Evolutionary conservation across 2,888 invertebrate species (phyloP).

Genomic region (Coelogynopora nodosa): DNA sequence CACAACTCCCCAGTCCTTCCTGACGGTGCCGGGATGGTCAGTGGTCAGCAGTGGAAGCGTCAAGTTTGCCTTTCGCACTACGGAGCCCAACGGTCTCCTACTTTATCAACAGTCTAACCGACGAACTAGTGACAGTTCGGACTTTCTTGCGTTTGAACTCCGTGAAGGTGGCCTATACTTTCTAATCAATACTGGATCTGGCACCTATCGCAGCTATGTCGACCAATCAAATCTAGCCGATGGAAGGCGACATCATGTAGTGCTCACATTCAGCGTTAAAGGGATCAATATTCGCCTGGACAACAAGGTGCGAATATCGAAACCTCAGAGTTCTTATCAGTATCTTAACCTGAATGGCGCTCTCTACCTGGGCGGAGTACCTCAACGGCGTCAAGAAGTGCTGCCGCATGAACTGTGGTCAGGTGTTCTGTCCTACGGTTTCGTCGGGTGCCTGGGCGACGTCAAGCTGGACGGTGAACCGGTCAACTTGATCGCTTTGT

Average conservation of each 20-base stretch:
- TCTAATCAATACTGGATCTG: slow-evolving; percentile 62
- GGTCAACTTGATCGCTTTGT: slow-evolving; percentile 72
- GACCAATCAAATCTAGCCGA: not conserved
- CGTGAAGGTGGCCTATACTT: slow-evolving; percentile 88
- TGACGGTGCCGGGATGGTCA: slow-evolving; percentile 37
- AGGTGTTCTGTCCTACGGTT: slow-evolving; percentile 80
- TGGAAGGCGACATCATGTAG: slow-evolving; percentile 35
- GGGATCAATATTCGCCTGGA: slow-evolving; percentile 19
- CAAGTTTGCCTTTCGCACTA: slow-evolving; percentile 88
- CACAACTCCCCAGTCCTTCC: slow-evolving; percentile 25
- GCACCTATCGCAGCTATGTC: slow-evolving; percentile 27
- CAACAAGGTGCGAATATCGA: not conserved
- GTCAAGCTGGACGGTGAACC: slow-evolving; percentile 38
- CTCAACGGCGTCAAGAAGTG: not conserved
- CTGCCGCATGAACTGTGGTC: slow-evolving; percentile 73
- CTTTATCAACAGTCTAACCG: slow-evolving; percentile 69
- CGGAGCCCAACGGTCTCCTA: slow-evolving; percentile 86
- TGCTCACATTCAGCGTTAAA: slow-evolving; percentile 5
- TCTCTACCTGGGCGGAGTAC: slow-evolving; percentile 38
- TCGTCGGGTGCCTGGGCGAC: slow-evolving; percentile 73
- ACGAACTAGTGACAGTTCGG: slow-evolving; percentile 61
- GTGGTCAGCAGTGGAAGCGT: slow-evolving; percentile 80
- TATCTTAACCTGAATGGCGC: not conserved
- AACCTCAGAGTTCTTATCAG: slow-evolving; percentile 7
- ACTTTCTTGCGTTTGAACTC: slow-evolving; percentile 87